Percentiles rank a stretch among this genome's conserved stretches.
These are phyloP conservation scores for Aselliscus stoliczkanus DNA, from an alignment of 2,797 vertebrate species.

Conservation along the genomic window DNA sequence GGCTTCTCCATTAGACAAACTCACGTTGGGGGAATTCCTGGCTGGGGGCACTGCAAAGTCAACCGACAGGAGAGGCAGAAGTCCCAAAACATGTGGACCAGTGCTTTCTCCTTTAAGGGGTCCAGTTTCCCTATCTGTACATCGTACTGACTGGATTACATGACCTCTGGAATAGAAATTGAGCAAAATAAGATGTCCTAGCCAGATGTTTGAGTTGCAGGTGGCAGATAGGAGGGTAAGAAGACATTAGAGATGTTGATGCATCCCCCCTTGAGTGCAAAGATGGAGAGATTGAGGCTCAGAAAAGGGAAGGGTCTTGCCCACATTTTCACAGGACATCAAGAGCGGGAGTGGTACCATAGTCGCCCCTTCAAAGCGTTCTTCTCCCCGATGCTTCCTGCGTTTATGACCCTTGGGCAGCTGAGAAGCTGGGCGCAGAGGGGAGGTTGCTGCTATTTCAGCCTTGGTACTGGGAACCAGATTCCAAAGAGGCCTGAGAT, in stretches of 20 bases:
- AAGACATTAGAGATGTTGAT: background rate
- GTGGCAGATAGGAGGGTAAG: background rate
- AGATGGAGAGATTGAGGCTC: background rate
- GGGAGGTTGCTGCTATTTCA: background rate
- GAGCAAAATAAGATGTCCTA: background rate
- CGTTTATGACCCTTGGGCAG: background rate
- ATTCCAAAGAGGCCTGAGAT: no score
- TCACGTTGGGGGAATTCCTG: background rate
- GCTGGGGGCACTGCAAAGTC: background rate
- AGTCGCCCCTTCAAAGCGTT: background rate
- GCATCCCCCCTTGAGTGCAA: no score
- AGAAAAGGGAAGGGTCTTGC: background rate
- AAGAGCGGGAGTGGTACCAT: background rate
- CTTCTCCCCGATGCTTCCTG: background rate
- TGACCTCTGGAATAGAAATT: background rate
- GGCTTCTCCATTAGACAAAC: background rate
- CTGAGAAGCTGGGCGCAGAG: background rate
- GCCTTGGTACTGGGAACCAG: background rate
- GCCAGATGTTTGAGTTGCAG: background rate
- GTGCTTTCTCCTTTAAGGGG: background rate
- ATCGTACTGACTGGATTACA: background rate
- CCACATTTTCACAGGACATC: background rate
- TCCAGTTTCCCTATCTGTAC: background rate
- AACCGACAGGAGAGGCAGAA: background rate
- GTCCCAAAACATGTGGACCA: background rate